Percentiles rank a stretch among this genome's conserved stretches.
phyloP scores from a whole-genome alignment of 2,888 invertebrate genomes.

The Pachydiplax longipennis region DNA sequence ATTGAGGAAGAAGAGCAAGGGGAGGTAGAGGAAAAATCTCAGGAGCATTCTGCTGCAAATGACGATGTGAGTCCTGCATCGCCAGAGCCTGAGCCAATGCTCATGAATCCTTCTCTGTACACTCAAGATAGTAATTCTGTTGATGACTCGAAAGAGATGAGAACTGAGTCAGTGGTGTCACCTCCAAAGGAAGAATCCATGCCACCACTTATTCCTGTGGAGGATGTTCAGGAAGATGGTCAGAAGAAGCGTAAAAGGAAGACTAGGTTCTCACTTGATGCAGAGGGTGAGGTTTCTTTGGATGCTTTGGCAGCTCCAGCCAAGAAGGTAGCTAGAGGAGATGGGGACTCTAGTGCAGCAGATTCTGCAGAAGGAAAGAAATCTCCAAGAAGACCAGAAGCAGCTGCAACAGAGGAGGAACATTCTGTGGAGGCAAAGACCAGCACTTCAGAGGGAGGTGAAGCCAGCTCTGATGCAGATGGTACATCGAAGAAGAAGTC shows the following conservation, averaged over 20 bases:
- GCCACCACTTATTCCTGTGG: not conserved
- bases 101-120: not conserved
- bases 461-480: constrained; percentile 34
- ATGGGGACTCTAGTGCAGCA: not conserved
- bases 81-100: constrained; percentile 10
- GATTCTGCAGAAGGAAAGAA: not conserved
- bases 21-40: constrained; percentile 58
- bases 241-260: constrained; percentile 24
- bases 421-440: constrained; percentile 74
- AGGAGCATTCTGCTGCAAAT: constrained; percentile 35
- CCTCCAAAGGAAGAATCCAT: not conserved
- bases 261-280: constrained; percentile 23
- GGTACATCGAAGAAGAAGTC: constrained; percentile 62
- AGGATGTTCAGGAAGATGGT: not conserved
- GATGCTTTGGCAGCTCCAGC: not conserved
- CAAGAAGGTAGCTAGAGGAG: not conserved
- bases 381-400: constrained; percentile 53
- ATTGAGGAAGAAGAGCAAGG: constrained; percentile 68
- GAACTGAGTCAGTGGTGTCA: not conserved
- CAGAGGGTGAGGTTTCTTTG: constrained; percentile 17
- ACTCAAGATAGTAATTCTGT: constrained; percentile 10
- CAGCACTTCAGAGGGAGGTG: constrained; percentile 66
- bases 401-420: constrained; percentile 78
- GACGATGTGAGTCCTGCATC: not conserved
- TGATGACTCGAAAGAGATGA: not conserved